Evolutionary conservation across 2,888 invertebrate genomes (phyloP).

Genomic region (Smittia sp.): DNA sequence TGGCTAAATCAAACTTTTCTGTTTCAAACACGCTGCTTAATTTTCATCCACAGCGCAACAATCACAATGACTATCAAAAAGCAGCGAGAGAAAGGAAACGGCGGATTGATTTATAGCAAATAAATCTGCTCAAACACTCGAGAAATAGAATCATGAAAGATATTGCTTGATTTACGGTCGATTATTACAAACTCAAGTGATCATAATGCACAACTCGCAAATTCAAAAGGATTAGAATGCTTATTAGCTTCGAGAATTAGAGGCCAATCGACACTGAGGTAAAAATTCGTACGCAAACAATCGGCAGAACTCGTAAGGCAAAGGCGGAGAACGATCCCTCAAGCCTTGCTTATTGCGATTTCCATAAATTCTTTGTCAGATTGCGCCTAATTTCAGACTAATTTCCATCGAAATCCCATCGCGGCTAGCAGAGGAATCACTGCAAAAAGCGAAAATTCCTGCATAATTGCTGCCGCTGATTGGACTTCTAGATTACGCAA

Average conservation of each 20-base stretch:
- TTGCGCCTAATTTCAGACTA: slow-evolving; percentile 13
- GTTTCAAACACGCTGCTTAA: no score
- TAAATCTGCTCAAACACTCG: neutral
- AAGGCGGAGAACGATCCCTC: neutral
- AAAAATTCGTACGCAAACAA: no score
- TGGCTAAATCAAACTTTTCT: no score
- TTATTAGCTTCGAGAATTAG: no score
- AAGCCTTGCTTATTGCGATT: neutral
- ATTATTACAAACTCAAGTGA: neutral
- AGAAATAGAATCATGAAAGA: neutral
- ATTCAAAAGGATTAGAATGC: neutral
- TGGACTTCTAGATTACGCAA: slow-evolving; percentile 36
- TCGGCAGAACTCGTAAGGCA: no score
- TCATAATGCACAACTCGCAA: slow-evolving; percentile 10
- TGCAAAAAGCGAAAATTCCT: slow-evolving; percentile 9
- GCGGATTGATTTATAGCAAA: slow-evolving; percentile 25
- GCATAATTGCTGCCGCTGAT: slow-evolving; percentile 10
- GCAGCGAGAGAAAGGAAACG: neutral
- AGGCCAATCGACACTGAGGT: no score
- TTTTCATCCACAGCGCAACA: neutral
- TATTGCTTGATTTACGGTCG: neutral
- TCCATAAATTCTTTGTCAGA: slow-evolving; percentile 32
- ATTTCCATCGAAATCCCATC: slow-evolving; percentile 13
- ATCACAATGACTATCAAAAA: slow-evolving; percentile 18
- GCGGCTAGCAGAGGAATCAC: neutral